Evolutionary conservation across 2,888 invertebrate genomes (phyloP).

Genomic region (Ichneumoninae sp.): DNA sequence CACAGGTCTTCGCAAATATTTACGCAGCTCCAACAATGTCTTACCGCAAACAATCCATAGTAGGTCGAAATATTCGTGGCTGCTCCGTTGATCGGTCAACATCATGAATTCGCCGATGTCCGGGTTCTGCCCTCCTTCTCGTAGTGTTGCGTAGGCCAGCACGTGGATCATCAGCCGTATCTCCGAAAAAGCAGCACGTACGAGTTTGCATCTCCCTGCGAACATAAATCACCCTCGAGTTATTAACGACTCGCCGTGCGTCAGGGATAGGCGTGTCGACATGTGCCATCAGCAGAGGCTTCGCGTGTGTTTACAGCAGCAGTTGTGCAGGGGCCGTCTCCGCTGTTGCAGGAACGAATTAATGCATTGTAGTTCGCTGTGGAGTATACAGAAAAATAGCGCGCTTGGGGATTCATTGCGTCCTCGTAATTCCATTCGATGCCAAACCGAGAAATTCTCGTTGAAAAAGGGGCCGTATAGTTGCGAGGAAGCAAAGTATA

Average conservation of each 20-base stretch:
- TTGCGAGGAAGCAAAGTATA: slow-evolving; percentile 10
- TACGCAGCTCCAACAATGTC: slow-evolving; percentile 41
- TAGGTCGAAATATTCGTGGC: background rate
- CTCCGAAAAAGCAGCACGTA: slow-evolving; percentile 17
- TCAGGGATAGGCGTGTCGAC: slow-evolving; percentile 55
- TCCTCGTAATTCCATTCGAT: slow-evolving; percentile 35
- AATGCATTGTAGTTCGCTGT: slow-evolving; percentile 48
- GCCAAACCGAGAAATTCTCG: slow-evolving; percentile 33
- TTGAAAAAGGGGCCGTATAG: slow-evolving; percentile 2
- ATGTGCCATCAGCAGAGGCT: slow-evolving; percentile 43
- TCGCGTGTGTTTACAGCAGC: slow-evolving; percentile 45
- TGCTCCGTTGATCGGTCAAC: slow-evolving; percentile 11
- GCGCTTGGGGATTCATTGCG: slow-evolving; percentile 59
- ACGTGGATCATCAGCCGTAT: slow-evolving; percentile 53
- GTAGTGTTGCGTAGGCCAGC: slow-evolving; percentile 19
- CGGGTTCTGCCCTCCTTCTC: background rate
- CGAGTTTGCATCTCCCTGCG: slow-evolving; percentile 69
- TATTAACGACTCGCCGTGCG: slow-evolving; percentile 69
- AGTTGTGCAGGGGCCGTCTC: slow-evolving; percentile 25
- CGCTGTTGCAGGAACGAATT: slow-evolving; percentile 44
- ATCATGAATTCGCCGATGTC: slow-evolving; percentile 11
- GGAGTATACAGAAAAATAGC: slow-evolving; percentile 31
- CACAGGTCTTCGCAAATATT: slow-evolving; percentile 65
- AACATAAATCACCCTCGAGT: slow-evolving; percentile 73
- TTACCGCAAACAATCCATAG: slow-evolving; percentile 60